Conservation (phyloP, 1,140 invertebrate species). For the Danaus melanippus region DNA sequence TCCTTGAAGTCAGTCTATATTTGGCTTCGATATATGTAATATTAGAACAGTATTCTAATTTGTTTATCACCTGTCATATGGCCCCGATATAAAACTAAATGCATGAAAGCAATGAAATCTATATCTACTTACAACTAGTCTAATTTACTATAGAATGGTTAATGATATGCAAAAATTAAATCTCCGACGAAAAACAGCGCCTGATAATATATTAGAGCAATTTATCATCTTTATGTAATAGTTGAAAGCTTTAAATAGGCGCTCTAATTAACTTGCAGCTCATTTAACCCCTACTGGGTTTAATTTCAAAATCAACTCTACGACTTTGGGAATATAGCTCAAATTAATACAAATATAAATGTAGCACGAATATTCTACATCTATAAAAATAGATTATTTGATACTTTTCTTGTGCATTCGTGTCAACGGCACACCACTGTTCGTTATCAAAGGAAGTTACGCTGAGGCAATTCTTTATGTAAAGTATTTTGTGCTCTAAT, state of each 20-base stretch:
- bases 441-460: no score
- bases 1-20: constrained; percentile 7
- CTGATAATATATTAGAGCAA: constrained; percentile 10
- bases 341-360: no score
- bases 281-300: no score
- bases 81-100: constrained; percentile 34
- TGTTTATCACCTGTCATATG: constrained; percentile 38
- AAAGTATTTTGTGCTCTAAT: no score
- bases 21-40: constrained; percentile 10
- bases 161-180: constrained; percentile 37
- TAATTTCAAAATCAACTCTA: no score
- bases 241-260: constrained; percentile 5
- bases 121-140: constrained; percentile 20
- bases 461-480: no score
- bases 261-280: neutral
- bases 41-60: constrained; percentile 11
- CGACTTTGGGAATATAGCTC: no score
- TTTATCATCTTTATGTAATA: constrained; percentile 2
- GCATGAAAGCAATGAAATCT: constrained; percentile 14
- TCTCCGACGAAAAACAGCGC: constrained; percentile 6
- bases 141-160: constrained; percentile 7
- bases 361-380: constrained; percentile 8
- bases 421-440: no score
- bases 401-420: constrained; percentile 11
- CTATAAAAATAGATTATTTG: constrained; percentile 18